A percentile compares a stretch with the other conserved stretches of the same genome.
These are phyloP conservation scores for Beaufortia kweichowensis DNA, from an alignment of 2,113 vertebrate genomes.

Conservation along the genomic window DNA sequence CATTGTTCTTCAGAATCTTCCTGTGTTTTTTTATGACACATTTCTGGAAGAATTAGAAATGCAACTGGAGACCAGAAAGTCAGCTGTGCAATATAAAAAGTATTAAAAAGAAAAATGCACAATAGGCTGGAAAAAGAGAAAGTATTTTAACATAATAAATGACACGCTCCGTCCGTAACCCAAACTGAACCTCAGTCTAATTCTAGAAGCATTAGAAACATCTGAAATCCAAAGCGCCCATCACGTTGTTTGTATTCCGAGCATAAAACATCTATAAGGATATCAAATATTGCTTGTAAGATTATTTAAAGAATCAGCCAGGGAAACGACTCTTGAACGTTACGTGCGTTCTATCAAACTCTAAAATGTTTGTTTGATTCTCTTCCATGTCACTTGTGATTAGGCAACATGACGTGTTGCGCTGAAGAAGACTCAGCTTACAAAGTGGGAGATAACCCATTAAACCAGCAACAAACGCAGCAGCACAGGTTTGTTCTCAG, in stretches of 20 bases:
- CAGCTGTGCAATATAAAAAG: neutral
- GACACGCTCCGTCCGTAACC: neutral
- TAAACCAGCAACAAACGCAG: slow-evolving; percentile 18
- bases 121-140: too few relatives aligned
- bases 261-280: slow-evolving; percentile 3
- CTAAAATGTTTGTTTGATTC: slow-evolving; percentile 37
- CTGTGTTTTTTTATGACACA: neutral
- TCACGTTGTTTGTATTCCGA: slow-evolving; percentile 11
- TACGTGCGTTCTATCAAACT: slow-evolving; percentile 24
- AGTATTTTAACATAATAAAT: neutral
- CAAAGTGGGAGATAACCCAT: neutral
- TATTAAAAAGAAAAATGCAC: too few relatives aligned
- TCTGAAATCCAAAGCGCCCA: neutral
- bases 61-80: neutral
- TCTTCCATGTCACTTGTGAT: slow-evolving; percentile 19
- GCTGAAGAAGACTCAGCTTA: neutral
- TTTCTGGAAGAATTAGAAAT: neutral
- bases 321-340: slow-evolving; percentile 25
- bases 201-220: neutral
- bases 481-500: slow-evolving; percentile 13
- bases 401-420: slow-evolving; percentile 14
- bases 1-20: neutral
- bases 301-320: slow-evolving; percentile 28
- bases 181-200: neutral
- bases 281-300: slow-evolving; percentile 19